phyloP scores from a whole-genome alignment of 2,888 invertebrate species.

The Lycia hirtaria region DNA sequence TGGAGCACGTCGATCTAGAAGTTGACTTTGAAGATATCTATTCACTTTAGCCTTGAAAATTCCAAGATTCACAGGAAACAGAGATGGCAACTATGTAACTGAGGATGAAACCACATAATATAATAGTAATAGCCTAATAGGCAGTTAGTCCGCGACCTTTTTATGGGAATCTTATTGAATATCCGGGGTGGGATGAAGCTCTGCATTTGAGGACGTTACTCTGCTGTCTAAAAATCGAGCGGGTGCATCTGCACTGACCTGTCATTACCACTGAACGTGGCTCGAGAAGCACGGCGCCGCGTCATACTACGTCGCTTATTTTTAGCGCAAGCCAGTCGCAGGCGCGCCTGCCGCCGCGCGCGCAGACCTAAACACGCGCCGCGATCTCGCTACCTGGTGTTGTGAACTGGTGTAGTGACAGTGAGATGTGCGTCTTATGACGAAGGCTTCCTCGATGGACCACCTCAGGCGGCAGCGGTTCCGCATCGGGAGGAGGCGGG shows the following conservation, averaged over 20 bases:
- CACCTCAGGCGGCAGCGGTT: constrained; percentile 71
- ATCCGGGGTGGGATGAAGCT: too few species aligned
- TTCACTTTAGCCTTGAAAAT: too few species aligned
- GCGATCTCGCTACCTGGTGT: constrained; percentile 1
- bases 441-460: constrained; percentile 72
- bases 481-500: constrained; percentile 65
- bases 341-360: constrained; percentile 47
- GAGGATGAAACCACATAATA: too few species aligned
- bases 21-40: too few species aligned
- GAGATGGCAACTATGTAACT: too few species aligned
- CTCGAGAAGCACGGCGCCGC: constrained; percentile 28
- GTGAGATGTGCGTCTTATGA: constrained; percentile 74
- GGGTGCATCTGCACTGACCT: constrained; percentile 25
- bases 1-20: too few species aligned
- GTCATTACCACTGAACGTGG: constrained; percentile 41
- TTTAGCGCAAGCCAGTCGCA: constrained; percentile 72
- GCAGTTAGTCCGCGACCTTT: too few species aligned
- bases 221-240: too few species aligned
- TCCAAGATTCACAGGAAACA: too few species aligned
- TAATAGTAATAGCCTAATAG: too few species aligned
- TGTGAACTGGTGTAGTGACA: constrained; percentile 44
- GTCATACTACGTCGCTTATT: constrained; percentile 60
- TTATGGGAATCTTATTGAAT: too few species aligned
- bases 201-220: too few species aligned
- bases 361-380: constrained; percentile 32